Percentiles rank a stretch among this genome's conserved stretches.
phyloP scores from a whole-genome alignment of 2,888 invertebrate species.

The Tenodera sinensis region DNA sequence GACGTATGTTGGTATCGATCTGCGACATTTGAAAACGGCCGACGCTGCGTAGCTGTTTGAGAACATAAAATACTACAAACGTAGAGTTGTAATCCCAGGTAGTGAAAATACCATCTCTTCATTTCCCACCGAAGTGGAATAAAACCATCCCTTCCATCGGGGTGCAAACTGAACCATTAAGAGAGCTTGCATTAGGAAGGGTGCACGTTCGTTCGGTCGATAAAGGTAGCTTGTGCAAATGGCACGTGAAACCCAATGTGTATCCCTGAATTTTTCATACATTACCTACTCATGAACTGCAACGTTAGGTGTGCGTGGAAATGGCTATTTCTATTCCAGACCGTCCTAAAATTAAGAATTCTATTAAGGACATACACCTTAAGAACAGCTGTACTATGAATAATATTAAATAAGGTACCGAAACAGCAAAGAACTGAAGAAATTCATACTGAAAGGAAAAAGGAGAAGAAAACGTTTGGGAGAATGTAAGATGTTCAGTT shows the following conservation, averaged over 20 bases:
- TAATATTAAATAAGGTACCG: too few species aligned
- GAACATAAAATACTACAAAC: not conserved
- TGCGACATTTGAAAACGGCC: too few species aligned
- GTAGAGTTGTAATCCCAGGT: not conserved
- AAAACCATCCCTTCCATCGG: not conserved
- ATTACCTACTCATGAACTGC: not conserved
- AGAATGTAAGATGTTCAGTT: too few species aligned
- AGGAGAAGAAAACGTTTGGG: too few species aligned
- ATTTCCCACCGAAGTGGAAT: not conserved
- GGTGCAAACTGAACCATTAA: constrained; percentile 9
- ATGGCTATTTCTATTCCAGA: not conserved
- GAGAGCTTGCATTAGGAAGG: not conserved
- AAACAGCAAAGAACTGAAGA: too few species aligned
- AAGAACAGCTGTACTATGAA: too few species aligned
- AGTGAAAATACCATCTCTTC: not conserved
- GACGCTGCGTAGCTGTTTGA: too few species aligned
- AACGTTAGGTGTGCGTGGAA: not conserved
- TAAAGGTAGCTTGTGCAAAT: constrained; percentile 2
- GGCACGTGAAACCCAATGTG: not conserved
- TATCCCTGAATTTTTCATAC: not conserved
- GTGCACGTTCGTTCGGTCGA: not conserved
- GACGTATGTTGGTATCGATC: too few species aligned
- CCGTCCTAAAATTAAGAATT: not conserved
- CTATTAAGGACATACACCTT: not conserved
- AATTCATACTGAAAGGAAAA: too few species aligned